Conservation (phyloP, 2,113 vertebrate genomes). For the Eptesicus fuscus region DNA sequence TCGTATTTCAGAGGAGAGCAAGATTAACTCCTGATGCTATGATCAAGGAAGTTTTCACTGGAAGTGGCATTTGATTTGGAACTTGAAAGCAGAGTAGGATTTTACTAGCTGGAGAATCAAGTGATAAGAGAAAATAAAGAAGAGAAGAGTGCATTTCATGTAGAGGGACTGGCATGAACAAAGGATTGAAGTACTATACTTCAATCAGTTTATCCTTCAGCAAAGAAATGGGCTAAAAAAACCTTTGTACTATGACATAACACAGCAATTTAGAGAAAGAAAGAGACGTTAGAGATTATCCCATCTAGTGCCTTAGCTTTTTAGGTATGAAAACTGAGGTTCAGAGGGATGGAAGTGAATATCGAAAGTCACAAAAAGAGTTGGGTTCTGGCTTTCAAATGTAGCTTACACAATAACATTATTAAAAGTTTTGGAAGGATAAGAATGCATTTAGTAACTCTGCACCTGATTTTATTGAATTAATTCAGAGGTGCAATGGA, state of each 20-base stretch:
- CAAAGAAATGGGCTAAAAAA: neutral
- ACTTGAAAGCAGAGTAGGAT: slow-evolving; percentile 55
- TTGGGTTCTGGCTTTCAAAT: neutral
- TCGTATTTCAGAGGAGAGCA: neutral
- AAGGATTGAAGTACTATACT: neutral
- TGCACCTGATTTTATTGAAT: neutral
- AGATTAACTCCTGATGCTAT: slow-evolving; percentile 21
- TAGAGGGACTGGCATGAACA: neutral
- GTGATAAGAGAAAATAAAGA: slow-evolving; percentile 27
- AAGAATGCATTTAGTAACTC: neutral
- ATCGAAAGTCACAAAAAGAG: neutral
- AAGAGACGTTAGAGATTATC: slow-evolving; percentile 12
- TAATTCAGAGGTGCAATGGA: neutral
- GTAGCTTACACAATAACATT: neutral
- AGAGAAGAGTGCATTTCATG: neutral
- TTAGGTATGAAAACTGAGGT: neutral
- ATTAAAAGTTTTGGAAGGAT: neutral
- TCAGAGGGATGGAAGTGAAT: neutral
- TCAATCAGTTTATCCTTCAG: slow-evolving; percentile 29
- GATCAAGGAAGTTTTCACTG: slow-evolving; percentile 21
- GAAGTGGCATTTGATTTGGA: slow-evolving; percentile 48
- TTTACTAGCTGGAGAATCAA: slow-evolving; percentile 5
- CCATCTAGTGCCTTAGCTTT: neutral
- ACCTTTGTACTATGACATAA: neutral
- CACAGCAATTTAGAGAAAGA: slow-evolving; percentile 22